Evolutionary conservation across 2,888 invertebrate species (phyloP).

Genomic region (Sipha maydis): DNA sequence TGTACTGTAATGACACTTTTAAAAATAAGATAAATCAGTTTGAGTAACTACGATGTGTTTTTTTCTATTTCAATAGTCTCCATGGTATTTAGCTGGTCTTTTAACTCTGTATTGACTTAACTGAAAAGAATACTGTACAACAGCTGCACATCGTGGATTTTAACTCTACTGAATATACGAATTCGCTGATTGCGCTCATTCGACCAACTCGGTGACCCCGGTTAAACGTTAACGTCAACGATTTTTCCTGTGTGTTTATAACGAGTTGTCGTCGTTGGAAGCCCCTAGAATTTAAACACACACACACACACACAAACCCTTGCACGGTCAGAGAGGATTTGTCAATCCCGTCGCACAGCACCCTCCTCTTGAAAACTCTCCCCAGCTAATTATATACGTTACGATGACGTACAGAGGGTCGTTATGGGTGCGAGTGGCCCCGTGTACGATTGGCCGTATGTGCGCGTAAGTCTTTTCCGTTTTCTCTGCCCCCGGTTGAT

Average conservation of each 20-base stretch:
- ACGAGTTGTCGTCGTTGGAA: not conserved
- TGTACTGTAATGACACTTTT: slow-evolving; percentile 3
- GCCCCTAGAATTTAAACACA: not conserved
- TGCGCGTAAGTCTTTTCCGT: not conserved
- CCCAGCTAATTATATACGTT: slow-evolving; percentile 51
- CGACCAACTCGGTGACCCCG: slow-evolving; percentile 8
- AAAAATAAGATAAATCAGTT: slow-evolving; percentile 1
- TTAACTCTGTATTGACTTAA: slow-evolving; percentile 40
- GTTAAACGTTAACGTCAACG: slow-evolving; percentile 45
- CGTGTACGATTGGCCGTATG: not conserved
- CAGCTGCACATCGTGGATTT: not conserved
- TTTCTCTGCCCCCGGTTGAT: not conserved
- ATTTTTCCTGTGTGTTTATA: slow-evolving; percentile 12
- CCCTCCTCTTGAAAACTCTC: slow-evolving; percentile 39
- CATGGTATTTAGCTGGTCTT: not conserved
- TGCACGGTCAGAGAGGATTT: slow-evolving; percentile 2
- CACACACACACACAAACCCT: not conserved
- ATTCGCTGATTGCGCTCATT: slow-evolving; percentile 41
- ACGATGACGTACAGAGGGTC: slow-evolving; percentile 43
- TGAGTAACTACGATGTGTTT: slow-evolving; percentile 8
- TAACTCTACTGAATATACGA: not conserved
- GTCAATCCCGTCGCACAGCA: slow-evolving; percentile 22
- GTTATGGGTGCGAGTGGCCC: slow-evolving; percentile 23
- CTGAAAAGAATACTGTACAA: not conserved
- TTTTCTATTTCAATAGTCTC: not conserved